Percentiles rank a stretch among this genome's conserved stretches.
Conservation (phyloP, 2,797 vertebrate species). For the Scolopax rusticola region DNA sequence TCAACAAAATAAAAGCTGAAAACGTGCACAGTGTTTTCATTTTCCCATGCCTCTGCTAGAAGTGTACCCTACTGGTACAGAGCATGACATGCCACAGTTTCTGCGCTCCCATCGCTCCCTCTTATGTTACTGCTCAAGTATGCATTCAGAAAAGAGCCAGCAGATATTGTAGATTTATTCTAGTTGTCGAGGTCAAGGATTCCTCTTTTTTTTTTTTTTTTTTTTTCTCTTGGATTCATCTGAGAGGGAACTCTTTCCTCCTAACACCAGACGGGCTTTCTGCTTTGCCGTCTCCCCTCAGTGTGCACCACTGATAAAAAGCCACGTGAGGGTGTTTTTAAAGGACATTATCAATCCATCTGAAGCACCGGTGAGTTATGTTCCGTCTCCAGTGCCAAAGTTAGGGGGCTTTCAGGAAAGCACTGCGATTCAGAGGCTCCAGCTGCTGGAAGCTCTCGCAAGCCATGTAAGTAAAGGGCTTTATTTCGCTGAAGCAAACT, state of each 20-base stretch:
- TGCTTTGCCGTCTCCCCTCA: not conserved
- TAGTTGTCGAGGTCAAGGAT: slow-evolving; percentile 27
- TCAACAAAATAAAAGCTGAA: not conserved
- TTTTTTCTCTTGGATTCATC: not conserved
- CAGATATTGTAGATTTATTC: slow-evolving; percentile 68
- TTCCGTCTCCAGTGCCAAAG: slow-evolving; percentile 51
- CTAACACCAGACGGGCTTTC: not conserved
- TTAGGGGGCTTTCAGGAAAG: slow-evolving; percentile 52
- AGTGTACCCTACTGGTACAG: not conserved
- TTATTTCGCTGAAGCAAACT: not conserved
- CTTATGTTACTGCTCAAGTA: slow-evolving; percentile 70
- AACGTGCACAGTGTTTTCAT: not conserved
- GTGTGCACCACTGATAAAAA: not conserved
- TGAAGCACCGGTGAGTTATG: slow-evolving; percentile 43
- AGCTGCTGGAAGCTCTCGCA: slow-evolving; percentile 70
- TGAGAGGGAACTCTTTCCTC: slow-evolving; percentile 1
- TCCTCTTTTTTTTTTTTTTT: not conserved
- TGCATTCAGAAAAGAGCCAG: slow-evolving; percentile 61
- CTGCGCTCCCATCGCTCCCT: not conserved
- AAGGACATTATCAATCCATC: slow-evolving; percentile 72
- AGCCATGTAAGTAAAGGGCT: slow-evolving; percentile 74
- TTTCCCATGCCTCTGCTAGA: not conserved
- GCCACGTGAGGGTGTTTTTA: slow-evolving; percentile 27
- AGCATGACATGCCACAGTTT: slow-evolving; percentile 36
- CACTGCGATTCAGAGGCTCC: slow-evolving; percentile 60